Evolutionary conservation across 2,888 invertebrate species (phyloP).

Genomic region (Graphium colonna): DNA sequence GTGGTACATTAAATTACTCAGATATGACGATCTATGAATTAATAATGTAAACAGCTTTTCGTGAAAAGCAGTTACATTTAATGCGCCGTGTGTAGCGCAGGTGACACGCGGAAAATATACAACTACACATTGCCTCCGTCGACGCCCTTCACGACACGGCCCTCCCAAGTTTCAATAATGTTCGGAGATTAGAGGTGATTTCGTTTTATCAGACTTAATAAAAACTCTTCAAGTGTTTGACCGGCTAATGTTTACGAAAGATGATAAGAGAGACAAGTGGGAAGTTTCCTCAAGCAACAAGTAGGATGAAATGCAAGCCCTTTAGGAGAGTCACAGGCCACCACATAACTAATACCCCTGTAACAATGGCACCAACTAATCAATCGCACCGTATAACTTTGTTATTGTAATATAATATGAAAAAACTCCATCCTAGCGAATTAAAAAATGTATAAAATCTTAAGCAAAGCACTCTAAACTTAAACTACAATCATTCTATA

Average conservation of each 20-base stretch:
- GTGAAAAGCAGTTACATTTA: slow-evolving; percentile 17
- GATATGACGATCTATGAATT: slow-evolving; percentile 24
- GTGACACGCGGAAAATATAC: slow-evolving; percentile 10
- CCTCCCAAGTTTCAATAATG: background rate
- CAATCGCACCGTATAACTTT: slow-evolving; percentile 80
- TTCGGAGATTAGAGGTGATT: background rate
- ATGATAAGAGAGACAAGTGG: background rate
- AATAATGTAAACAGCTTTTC: slow-evolving; percentile 31
- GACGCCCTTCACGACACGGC: background rate
- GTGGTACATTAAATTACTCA: slow-evolving; percentile 28
- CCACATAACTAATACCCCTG: slow-evolving; percentile 74
- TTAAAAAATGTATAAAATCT: slow-evolving; percentile 74
- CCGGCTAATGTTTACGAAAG: background rate
- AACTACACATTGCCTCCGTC: slow-evolving; percentile 3
- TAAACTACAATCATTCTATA: slow-evolving; percentile 73
- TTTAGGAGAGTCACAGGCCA: slow-evolving; percentile 53
- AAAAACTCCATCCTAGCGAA: slow-evolving; percentile 71
- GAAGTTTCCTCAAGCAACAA: slow-evolving; percentile 3
- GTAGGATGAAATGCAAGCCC: slow-evolving; percentile 29
- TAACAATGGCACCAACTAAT: slow-evolving; percentile 80
- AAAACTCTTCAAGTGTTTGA: background rate
- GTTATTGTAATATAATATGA: slow-evolving; percentile 72
- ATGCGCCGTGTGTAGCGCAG: background rate
- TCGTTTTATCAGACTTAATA: slow-evolving; percentile 17
- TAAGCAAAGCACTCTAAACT: slow-evolving; percentile 80